Conservation (phyloP, 2,113 vertebrate species). For the Donacobius atricapilla region DNA sequence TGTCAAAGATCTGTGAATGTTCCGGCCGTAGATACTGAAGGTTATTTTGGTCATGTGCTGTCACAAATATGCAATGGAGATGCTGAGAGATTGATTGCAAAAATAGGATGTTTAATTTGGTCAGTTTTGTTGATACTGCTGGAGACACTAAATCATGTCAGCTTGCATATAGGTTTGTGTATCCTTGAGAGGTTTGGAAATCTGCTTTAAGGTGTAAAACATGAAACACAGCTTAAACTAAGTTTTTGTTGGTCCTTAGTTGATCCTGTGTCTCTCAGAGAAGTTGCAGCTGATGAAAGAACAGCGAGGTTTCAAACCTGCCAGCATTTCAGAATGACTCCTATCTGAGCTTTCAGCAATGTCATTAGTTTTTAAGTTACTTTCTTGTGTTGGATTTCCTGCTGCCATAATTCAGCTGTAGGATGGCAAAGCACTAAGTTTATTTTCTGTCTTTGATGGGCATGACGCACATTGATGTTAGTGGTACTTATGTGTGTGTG, state of each 20-base stretch:
- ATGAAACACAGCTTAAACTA: not conserved
- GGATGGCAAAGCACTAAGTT: not conserved
- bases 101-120: not conserved
- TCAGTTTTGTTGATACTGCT: not conserved
- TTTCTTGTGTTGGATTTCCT: not conserved
- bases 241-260: not conserved
- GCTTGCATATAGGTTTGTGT: not conserved
- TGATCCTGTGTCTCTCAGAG: not conserved
- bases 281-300: not conserved
- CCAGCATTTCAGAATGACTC: not conserved
- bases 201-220: not conserved
- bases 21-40: not conserved
- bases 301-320: not conserved
- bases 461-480: accelerated
- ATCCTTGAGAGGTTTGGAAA: not conserved
- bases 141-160: not conserved
- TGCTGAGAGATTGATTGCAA: not conserved
- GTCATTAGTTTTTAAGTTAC: not conserved
- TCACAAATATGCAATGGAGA: not conserved
- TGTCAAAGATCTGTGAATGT: not conserved
- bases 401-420: not conserved
- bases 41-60: not conserved
- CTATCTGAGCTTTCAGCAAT: not conserved
- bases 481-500: not conserved
- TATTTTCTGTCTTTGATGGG: not conserved